Conservation (phyloP, 2,113 vertebrate genomes). For the Campylomormyrus numenius region DNA sequence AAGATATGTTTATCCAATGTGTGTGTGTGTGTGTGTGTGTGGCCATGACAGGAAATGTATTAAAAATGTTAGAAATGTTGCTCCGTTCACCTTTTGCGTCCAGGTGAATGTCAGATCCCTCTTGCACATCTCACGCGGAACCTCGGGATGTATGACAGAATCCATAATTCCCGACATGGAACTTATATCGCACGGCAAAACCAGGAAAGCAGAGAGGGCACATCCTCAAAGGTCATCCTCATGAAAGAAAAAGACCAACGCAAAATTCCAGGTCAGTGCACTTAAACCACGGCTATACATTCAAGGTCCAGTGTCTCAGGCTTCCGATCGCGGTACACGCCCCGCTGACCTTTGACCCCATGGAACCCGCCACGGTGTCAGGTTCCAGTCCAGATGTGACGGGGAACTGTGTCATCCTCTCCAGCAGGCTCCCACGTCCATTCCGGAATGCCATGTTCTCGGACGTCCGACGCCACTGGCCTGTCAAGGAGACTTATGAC, state of each 20-base stretch:
- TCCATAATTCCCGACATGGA: not conserved
- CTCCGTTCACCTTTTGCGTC: not conserved
- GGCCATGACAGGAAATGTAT: not conserved
- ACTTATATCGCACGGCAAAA: not conserved
- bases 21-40: not conserved
- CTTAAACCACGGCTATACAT: not conserved
- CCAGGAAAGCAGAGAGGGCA: not conserved
- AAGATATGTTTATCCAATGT: not conserved
- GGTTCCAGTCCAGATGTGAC: slow-evolving; percentile 18
- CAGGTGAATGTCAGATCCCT: not conserved
- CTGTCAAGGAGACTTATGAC: slow-evolving; percentile 8
- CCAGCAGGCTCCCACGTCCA: not conserved
- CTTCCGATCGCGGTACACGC: not conserved
- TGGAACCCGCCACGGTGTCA: not conserved
- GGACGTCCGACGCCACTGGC: not conserved
- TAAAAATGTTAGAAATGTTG: not conserved
- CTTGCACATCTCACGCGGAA: not conserved
- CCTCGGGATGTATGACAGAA: not conserved
- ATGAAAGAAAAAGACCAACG: not conserved
- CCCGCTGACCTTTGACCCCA: not conserved
- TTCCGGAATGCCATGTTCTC: slow-evolving; percentile 11
- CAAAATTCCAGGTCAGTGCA: not conserved
- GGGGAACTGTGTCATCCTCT: not conserved
- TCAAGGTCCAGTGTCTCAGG: not conserved
- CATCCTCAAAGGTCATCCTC: not conserved